phyloP scores from a whole-genome alignment of 2,888 invertebrate genomes.

The Gryllus longicercus region DNA sequence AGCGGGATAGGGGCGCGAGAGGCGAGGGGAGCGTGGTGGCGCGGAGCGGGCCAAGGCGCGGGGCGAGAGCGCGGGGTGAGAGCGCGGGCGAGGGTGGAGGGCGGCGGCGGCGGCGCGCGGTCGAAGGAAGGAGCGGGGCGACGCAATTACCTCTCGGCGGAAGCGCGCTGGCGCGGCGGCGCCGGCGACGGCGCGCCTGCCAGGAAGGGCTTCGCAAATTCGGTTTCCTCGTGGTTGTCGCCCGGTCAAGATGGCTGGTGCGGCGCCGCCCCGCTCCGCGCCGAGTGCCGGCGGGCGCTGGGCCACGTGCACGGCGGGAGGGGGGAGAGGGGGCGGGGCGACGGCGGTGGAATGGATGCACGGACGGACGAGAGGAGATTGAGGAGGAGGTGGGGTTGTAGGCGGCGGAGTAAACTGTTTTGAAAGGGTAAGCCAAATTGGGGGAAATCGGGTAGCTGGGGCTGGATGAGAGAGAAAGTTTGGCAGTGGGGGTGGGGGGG shows the following conservation, averaged over 20 bases:
- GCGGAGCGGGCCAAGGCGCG: background rate
- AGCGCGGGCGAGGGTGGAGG: background rate
- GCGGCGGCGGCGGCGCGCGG: background rate
- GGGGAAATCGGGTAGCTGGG: too few relatives aligned
- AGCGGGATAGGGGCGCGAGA: too few relatives aligned
- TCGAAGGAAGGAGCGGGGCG: background rate
- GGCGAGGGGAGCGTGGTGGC: background rate
- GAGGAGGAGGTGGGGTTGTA: too few relatives aligned
- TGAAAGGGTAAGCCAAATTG: too few relatives aligned
- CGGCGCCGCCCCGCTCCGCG: background rate
- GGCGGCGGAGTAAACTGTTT: too few relatives aligned
- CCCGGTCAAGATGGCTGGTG: conserved; percentile 17
- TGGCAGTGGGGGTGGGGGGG: too few relatives aligned
- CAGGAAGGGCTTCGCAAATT: conserved; percentile 9
- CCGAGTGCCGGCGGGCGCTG: background rate
- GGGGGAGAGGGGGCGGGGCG: too few relatives aligned
- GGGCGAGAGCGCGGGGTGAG: too few relatives aligned
- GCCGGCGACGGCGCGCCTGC: background rate
- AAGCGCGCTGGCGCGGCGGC: background rate
- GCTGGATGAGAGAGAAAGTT: too few relatives aligned
- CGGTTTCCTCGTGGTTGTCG: conserved; percentile 17
- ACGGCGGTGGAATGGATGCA: too few relatives aligned
- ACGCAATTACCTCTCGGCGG: conserved; percentile 3
- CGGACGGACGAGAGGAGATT: too few relatives aligned
- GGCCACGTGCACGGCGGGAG: too few relatives aligned